Percentiles rank a stretch among this genome's conserved stretches.
These are phyloP conservation scores for Balearica regulorum DNA, from an alignment of 2,797 vertebrate genomes.

Conservation along the genomic window DNA sequence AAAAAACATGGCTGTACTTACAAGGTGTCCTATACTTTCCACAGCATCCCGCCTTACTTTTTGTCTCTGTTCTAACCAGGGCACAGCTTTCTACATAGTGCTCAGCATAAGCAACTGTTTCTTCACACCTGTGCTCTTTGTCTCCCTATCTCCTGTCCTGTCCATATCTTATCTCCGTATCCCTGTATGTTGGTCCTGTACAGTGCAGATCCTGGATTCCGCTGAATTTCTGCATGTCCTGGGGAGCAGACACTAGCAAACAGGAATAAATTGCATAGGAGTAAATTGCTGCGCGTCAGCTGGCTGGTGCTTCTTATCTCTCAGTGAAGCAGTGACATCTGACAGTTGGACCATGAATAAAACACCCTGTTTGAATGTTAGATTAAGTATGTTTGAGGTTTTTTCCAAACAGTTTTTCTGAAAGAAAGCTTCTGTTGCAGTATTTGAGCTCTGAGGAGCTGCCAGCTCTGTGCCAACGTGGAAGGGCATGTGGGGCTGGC, in stretches of 20 bases:
- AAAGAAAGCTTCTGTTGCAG: not conserved
- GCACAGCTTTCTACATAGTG: not conserved
- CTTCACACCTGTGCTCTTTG: not conserved
- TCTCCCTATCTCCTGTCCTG: not conserved
- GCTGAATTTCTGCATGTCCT: not conserved
- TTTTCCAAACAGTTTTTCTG: not conserved
- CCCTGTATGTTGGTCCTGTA: not conserved
- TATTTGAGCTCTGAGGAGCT: not conserved
- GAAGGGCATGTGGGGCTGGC: not conserved
- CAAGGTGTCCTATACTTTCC: not conserved
- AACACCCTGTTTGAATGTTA: not conserved
- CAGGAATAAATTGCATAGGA: not conserved
- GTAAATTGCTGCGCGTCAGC: not conserved
- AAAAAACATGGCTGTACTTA: not conserved
- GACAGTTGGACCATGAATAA: not conserved
- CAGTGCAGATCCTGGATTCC: not conserved
- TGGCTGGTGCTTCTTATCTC: not conserved
- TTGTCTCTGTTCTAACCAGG: not conserved
- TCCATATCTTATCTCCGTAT: not conserved
- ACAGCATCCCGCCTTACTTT: not conserved
- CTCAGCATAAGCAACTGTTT: not conserved
- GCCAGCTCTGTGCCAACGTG: not conserved
- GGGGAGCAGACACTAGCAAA: not conserved
- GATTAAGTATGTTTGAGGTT: not conserved
- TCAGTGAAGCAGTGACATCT: not conserved